Evolutionary conservation across 2,113 vertebrate genomes (phyloP).

Genomic region (Rana temporaria): DNA sequence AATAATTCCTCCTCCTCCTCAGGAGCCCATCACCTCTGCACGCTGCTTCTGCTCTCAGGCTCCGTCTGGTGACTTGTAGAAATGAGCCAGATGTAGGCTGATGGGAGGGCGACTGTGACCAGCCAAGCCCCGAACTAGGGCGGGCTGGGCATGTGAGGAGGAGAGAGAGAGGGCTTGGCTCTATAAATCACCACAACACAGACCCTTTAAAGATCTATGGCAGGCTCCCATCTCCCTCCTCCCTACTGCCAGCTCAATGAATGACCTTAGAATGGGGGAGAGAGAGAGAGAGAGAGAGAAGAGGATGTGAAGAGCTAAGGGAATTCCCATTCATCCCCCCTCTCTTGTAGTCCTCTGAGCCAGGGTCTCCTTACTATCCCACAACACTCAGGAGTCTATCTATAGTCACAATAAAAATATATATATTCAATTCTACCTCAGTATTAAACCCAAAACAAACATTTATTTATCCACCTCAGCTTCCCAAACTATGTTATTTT

Average conservation of each 20-base stretch:
- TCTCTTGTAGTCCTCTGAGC: too few species aligned
- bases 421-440: too few species aligned
- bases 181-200: slow-evolving; percentile 53
- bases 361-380: too few species aligned
- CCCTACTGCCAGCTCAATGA: slow-evolving; percentile 47
- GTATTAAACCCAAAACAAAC: too few species aligned
- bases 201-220: slow-evolving; percentile 51
- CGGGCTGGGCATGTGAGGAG: slow-evolving; percentile 35
- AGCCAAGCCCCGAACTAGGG: slow-evolving; percentile 44
- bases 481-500: too few species aligned
- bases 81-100: slow-evolving; percentile 5
- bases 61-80: slow-evolving; percentile 16
- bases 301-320: slow-evolving; percentile 29
- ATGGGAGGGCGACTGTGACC: slow-evolving; percentile 27
- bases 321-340: slow-evolving; percentile 33
- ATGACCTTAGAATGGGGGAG: slow-evolving; percentile 48
- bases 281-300: too few species aligned
- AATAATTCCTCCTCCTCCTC: background rate
- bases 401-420: too few species aligned
- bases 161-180: slow-evolving; percentile 24
- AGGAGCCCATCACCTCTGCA: background rate
- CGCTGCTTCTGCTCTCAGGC: background rate
- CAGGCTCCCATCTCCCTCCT: slow-evolving; percentile 36
- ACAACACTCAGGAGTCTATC: too few species aligned
- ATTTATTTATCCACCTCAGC: too few species aligned